Conservation (phyloP, 2,113 vertebrate species). For the Circaetus cinerascens region DNA sequence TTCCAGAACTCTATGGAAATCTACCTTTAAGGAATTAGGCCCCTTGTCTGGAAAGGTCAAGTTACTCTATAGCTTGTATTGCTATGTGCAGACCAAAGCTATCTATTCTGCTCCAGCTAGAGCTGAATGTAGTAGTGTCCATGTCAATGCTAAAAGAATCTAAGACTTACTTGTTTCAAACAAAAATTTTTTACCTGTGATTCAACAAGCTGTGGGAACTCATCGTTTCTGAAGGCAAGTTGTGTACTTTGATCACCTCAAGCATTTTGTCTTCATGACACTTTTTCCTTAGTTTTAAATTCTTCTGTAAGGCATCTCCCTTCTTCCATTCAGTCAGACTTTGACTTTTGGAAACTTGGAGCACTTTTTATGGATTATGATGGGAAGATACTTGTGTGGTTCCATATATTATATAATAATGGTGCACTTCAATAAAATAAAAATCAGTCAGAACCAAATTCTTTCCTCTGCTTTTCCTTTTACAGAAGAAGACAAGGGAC, state of each 20-base stretch:
- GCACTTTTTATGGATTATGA: not conserved
- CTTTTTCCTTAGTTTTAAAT: not conserved
- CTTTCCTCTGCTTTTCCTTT: not conserved
- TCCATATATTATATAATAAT: not conserved
- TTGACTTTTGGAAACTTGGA: not conserved
- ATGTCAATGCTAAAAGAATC: not conserved
- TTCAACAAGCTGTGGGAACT: not conserved
- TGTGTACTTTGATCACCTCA: not conserved
- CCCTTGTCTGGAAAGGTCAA: not conserved
- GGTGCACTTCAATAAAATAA: not conserved
- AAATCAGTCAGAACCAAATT: not conserved
- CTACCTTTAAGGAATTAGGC: not conserved
- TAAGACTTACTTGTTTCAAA: not conserved
- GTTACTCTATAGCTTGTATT: not conserved
- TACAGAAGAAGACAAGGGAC: not conserved
- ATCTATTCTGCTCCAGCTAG: not conserved
- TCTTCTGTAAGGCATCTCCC: not conserved
- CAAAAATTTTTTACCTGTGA: not conserved
- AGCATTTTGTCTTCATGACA: not conserved
- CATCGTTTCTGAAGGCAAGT: not conserved
- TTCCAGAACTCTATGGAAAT: not conserved
- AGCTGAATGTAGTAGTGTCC: not conserved
- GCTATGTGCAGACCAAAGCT: not conserved
- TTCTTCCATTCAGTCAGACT: not conserved
- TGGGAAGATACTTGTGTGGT: not conserved